Evolutionary conservation across 2,888 invertebrate species (phyloP).

Genomic region (Yponomeuta sedellus): DNA sequence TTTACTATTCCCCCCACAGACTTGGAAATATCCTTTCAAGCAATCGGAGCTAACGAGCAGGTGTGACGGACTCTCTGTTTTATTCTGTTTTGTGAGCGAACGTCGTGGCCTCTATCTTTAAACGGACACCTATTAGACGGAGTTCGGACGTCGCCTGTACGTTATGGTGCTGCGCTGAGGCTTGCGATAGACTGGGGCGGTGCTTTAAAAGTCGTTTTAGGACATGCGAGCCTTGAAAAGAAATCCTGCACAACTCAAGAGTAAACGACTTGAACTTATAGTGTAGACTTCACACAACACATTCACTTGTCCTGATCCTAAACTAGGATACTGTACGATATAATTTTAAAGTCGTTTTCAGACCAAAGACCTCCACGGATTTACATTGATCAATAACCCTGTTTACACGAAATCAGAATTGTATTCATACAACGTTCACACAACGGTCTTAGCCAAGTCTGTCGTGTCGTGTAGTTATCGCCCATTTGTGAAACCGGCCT

Average conservation of each 20-base stretch:
- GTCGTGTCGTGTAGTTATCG: too few species aligned
- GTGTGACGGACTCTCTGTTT: background rate
- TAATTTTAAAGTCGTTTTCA: too few species aligned
- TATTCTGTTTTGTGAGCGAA: background rate
- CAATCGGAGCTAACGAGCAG: too few species aligned
- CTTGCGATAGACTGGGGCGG: background rate
- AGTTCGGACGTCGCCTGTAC: constrained; percentile 12
- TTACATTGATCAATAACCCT: too few species aligned
- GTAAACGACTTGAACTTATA: too few species aligned
- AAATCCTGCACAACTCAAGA: background rate
- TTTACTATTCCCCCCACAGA: too few species aligned
- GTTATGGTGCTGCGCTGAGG: constrained; percentile 8
- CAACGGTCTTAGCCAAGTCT: background rate
- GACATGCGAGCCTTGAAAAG: background rate
- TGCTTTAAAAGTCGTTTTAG: background rate
- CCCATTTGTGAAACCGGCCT: too few species aligned
- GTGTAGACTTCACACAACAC: background rate
- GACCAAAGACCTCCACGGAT: too few species aligned
- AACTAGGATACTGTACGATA: background rate
- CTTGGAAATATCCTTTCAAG: too few species aligned
- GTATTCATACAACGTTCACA: background rate
- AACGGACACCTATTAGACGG: constrained; percentile 19
- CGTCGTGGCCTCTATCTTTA: constrained; percentile 12
- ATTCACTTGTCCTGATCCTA: too few species aligned
- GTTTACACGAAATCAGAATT: background rate